Evolutionary conservation across 2,797 vertebrate genomes (phyloP).

Genomic region (Sylvilagus floridanus): DNA sequence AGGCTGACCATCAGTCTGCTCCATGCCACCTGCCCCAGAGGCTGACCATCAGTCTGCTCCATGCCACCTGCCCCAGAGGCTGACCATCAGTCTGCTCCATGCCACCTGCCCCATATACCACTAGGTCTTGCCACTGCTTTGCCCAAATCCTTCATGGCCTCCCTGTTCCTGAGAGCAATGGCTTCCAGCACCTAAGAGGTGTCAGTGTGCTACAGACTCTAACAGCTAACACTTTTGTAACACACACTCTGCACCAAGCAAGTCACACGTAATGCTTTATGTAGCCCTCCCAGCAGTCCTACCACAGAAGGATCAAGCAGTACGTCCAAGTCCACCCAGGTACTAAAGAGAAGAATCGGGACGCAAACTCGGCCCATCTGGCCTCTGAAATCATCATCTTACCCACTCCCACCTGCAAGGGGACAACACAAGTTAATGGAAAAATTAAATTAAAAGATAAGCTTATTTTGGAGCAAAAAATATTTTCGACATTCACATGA

Average conservation of each 20-base stretch:
- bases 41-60: accelerated
- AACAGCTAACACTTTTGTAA: background rate
- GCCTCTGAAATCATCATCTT: background rate
- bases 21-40: background rate
- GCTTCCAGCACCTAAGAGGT: background rate
- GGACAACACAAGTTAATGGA: no score
- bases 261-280: background rate
- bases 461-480: no score
- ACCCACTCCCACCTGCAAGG: background rate
- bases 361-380: background rate
- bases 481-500: no score
- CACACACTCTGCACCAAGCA: no score
- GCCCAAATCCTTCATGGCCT: background rate
- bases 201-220: background rate
- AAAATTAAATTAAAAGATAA: no score
- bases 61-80: accelerated
- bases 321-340: accelerated
- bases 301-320: background rate
- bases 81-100: no score
- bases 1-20: accelerated
- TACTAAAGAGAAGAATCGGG: background rate
- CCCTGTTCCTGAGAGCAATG: no score
- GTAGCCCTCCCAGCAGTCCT: background rate
- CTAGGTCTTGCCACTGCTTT: background rate
- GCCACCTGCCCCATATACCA: accelerated